Base-by-base conservation (phyloP, 1,140 invertebrate genomes). In the Diorhabda elongata region DNA sequence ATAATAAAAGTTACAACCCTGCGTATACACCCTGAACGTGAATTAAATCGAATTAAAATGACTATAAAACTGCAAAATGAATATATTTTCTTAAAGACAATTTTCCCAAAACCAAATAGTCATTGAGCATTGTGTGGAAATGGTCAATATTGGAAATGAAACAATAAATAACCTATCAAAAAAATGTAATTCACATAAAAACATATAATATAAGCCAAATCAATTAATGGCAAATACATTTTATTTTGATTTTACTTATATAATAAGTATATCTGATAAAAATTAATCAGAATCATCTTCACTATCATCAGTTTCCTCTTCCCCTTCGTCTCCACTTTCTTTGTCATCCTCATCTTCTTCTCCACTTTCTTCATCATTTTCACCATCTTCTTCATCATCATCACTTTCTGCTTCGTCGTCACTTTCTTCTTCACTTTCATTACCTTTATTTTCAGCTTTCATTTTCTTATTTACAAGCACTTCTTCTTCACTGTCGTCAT, bases 271-370 rank as follows among this genome's bases (percentile, higher is more conserved):
- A 65, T 68, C 66, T 61, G 69, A 58, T n/a, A 74, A 71, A 67
- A 8, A 52, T 52, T 69, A 63, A 42, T 71, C 69, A 41, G 71
- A 58, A 45, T 71, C 72, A 9, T 75, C 71, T 58, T 73, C 71
- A 44, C 71, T 65, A 26, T 71, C 70, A 58, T 75, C 64, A 42
- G 74, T 68, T 64, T 75, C 42, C 68, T 69, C 70, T 7, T 69
- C 42, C 66, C 69, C 66, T 71, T 73, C 61, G 56, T 66, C 66
- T 65, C 71, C 70, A 63, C 73, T 44, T 58, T 72, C 67, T 58
- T 74, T 74, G 57, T 74, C 67, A 4, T 63, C 47, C 66, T 65
- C 57, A 65, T 56, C 47, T 45, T 8, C n/a, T n/a, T 67, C 73
- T 5, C 70, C 73, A 9, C 71, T 69, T 67, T 69, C 69, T 5